These are phyloP conservation scores for Matsumyia berberina DNA, from an alignment of 2,888 invertebrate species.

Conservation along the genomic window DNA sequence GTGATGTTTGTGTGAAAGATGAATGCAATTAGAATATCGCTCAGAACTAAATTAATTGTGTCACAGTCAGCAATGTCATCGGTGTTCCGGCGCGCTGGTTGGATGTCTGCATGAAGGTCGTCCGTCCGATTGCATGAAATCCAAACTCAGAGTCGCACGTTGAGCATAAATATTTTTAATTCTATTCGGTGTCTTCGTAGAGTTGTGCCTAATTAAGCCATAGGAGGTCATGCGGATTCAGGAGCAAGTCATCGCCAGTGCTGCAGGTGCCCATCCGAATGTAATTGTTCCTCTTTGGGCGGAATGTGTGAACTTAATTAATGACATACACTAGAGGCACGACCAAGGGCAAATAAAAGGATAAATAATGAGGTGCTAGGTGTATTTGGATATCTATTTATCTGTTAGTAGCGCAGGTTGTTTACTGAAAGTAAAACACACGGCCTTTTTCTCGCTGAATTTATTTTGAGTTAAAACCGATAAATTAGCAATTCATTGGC, in stretches of 20 bases:
- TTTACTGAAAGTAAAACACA: constrained; percentile 12
- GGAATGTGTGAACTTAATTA: constrained; percentile 47
- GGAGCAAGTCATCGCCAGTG: not conserved
- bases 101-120: not conserved
- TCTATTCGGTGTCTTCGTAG: constrained; percentile 2
- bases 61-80: constrained; percentile 11
- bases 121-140: not conserved
- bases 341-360: not conserved
- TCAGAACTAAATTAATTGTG: constrained; percentile 37
- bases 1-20: constrained; percentile 19
- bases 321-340: constrained; percentile 8
- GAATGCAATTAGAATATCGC: constrained; percentile 49
- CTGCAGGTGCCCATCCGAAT: constrained; percentile 6
- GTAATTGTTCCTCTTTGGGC: not conserved
- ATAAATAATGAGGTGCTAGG: constrained; percentile 40
- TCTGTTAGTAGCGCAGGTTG: constrained; percentile 5
- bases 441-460: no score
- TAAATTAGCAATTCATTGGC: no score
- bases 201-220: constrained; percentile 26
- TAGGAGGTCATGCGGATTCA: constrained; percentile 12
- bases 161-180: constrained; percentile 17
- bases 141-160: not conserved
- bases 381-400: constrained; percentile 19
- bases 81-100: not conserved
- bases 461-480: no score